Conservation (phyloP, 2,113 vertebrate species). For the Salvelinus sp. region DNA sequence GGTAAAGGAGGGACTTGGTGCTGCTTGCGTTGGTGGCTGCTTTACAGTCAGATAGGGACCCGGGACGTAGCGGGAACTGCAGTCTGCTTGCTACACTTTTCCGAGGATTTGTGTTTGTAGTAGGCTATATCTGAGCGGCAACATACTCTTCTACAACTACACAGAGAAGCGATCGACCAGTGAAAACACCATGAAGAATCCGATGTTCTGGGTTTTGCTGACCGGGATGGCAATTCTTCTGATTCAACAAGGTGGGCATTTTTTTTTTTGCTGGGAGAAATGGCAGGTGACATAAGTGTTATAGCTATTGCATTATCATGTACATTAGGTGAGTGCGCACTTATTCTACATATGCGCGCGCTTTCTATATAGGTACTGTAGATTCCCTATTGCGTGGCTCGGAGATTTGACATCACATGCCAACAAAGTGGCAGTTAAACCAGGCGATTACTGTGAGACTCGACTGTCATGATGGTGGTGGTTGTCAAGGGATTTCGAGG, state of each 20-base stretch:
- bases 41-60: constrained; percentile 41
- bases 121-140: constrained; percentile 30
- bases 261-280: not conserved
- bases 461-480: constrained; percentile 26
- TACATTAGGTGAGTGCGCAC: not conserved
- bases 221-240: constrained; percentile 71
- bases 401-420: constrained; percentile 25
- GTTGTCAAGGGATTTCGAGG: not conserved
- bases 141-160: not conserved
- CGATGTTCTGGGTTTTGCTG: constrained; percentile 75
- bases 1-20: constrained; percentile 67
- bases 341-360: not conserved
- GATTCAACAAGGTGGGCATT: constrained; percentile 74
- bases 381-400: not conserved
- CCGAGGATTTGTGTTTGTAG: constrained; percentile 55
- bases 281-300: not conserved
- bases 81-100: constrained; percentile 53
- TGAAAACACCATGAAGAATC: constrained; percentile 65
- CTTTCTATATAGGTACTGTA: not conserved
- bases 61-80: constrained; percentile 47
- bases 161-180: constrained; percentile 14
- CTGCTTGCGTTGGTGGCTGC: constrained; percentile 60
- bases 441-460: constrained; percentile 56
- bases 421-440: constrained; percentile 41
- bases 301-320: not conserved